Conservation (phyloP, 2,888 invertebrate species). For the Cotesia congregata region DNA sequence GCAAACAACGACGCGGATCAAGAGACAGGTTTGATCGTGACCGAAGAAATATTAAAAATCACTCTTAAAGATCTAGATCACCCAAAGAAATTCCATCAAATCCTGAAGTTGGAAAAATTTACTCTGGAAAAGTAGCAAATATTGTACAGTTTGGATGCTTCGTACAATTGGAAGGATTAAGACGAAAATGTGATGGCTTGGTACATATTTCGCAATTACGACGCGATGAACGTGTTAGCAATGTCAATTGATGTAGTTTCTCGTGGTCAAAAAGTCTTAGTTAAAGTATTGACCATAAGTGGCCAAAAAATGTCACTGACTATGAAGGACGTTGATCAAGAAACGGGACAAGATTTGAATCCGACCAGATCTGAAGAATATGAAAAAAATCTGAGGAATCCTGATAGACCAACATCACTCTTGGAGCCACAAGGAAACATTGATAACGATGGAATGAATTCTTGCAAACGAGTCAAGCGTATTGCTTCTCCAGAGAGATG, state of each 20-base stretch:
- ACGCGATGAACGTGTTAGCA: slow-evolving; percentile 93
- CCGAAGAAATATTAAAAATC: slow-evolving; percentile 40
- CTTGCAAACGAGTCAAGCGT: slow-evolving; percentile 87
- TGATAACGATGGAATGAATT: slow-evolving; percentile 86
- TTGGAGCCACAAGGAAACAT: slow-evolving; percentile 72
- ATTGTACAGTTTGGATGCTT: slow-evolving; percentile 99
- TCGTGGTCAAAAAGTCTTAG: slow-evolving; percentile 87
- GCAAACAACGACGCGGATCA: slow-evolving; percentile 58
- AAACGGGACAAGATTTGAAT: slow-evolving; percentile 94
- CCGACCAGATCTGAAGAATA: slow-evolving; percentile 79
- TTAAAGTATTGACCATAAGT: slow-evolving; percentile 92
- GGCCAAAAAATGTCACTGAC: slow-evolving; percentile 90
- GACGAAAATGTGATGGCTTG: slow-evolving; percentile 92
- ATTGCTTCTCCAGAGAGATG: slow-evolving; percentile 97
- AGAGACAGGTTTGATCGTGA: slow-evolving; percentile 57
- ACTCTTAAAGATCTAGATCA: slow-evolving; percentile 60
- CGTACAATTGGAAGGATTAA: slow-evolving; percentile 93
- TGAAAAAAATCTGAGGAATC: slow-evolving; percentile 87
- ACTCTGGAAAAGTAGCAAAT: slow-evolving; percentile 93
- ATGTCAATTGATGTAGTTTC: slow-evolving; percentile 94
- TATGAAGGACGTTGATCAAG: slow-evolving; percentile 98
- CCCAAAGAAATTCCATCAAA: slow-evolving; percentile 76
- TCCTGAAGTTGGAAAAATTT: slow-evolving; percentile 88
- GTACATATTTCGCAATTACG: slow-evolving; percentile 97
- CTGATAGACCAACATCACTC: slow-evolving; percentile 84